Conservation (phyloP, 2,113 vertebrate genomes). For the Sitta europaea region DNA sequence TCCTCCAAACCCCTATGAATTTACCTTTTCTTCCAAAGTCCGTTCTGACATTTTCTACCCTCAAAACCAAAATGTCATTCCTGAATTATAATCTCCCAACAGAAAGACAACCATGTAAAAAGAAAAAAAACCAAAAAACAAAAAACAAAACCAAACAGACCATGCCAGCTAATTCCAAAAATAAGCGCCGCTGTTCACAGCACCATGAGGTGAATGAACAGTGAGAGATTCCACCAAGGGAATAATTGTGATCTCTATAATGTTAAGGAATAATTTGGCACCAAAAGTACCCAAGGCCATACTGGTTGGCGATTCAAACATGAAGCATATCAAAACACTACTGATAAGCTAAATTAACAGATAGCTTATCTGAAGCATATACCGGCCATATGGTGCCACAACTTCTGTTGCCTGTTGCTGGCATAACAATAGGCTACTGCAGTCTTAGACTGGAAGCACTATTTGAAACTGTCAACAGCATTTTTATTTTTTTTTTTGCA, state of each 20-base stretch:
- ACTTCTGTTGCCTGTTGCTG: slow-evolving; percentile 91
- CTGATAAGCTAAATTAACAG: slow-evolving; percentile 85
- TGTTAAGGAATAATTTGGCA: slow-evolving; percentile 61
- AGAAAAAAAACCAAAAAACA: neutral
- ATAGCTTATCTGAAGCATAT: slow-evolving; percentile 90
- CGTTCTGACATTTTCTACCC: slow-evolving; percentile 14
- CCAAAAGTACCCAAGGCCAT: slow-evolving; percentile 55
- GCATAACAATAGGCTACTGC: slow-evolving; percentile 86
- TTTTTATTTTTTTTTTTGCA: slow-evolving; percentile 8
- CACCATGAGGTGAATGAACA: slow-evolving; percentile 37
- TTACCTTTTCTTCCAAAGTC: neutral
- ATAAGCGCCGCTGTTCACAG: neutral
- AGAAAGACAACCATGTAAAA: neutral
- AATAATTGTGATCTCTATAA: slow-evolving; percentile 45
- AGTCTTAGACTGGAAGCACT: slow-evolving; percentile 79
- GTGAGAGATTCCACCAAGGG: slow-evolving; percentile 71
- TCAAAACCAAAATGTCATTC: slow-evolving; percentile 16
- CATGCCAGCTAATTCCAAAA: slow-evolving; percentile 25
- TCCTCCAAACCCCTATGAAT: neutral
- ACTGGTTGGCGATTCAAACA: slow-evolving; percentile 74
- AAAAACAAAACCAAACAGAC: neutral
- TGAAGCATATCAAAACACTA: slow-evolving; percentile 82
- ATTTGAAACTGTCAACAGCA: slow-evolving; percentile 82
- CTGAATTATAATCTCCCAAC: slow-evolving; percentile 6
- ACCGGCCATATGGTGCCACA: slow-evolving; percentile 95